phyloP scores from a whole-genome alignment of 2,113 vertebrate genomes.

The Pachycephala philippinensis region DNA sequence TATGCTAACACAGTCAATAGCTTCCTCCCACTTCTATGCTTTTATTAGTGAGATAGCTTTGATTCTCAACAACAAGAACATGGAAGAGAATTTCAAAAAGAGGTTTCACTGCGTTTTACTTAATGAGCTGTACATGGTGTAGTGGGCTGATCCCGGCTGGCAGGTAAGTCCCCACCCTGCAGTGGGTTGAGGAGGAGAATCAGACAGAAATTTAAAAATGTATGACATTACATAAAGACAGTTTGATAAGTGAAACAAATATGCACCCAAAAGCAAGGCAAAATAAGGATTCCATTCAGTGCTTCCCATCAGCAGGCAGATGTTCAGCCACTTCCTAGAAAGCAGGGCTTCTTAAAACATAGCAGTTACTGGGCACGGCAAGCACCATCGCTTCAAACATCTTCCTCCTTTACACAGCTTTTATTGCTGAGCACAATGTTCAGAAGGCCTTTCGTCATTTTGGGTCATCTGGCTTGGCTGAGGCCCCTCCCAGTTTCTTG shows the following conservation, averaged over 20 bases:
- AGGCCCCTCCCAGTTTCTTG: not conserved
- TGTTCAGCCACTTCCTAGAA: not conserved
- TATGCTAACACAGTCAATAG: not conserved
- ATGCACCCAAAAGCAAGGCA: not conserved
- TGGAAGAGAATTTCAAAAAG: not conserved
- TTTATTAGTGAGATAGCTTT: not conserved
- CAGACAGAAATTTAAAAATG: not conserved
- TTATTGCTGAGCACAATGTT: not conserved
- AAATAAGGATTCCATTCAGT: not conserved
- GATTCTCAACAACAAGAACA: not conserved
- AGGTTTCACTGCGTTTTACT: not conserved
- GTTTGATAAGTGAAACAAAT: not conserved
- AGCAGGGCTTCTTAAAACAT: fast-evolving
- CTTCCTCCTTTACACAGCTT: not conserved
- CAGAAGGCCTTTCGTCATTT: not conserved
- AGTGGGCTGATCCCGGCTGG: not conserved
- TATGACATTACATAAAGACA: not conserved
- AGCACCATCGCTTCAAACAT: fast-evolving
- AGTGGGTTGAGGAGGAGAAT: not conserved
- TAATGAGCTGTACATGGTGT: not conserved
- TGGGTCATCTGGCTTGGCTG: fast-evolving
- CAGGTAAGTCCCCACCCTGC: not conserved
- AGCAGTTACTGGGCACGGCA: not conserved
- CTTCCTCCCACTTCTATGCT: not conserved
- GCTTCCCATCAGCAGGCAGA: not conserved